Percentiles rank a stretch among this genome's conserved stretches.
phyloP scores from a whole-genome alignment of 2,888 invertebrate genomes.

The Coenonympha glycerion region DNA sequence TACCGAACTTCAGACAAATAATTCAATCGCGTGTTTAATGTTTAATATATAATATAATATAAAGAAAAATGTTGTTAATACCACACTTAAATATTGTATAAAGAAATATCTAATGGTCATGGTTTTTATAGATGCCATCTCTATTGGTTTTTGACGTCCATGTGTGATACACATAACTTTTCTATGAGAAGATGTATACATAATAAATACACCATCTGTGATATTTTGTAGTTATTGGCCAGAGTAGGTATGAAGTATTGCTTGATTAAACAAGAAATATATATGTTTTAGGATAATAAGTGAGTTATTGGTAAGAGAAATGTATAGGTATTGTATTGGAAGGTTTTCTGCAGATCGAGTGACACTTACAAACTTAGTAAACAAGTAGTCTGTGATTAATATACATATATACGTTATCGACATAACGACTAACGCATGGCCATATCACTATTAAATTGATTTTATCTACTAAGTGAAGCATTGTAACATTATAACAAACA shows the following conservation, averaged over 20 bases:
- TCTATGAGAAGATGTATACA: conserved; percentile 76
- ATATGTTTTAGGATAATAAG: conserved; percentile 70
- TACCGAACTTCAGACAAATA: conserved; percentile 63
- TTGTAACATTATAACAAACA: conserved; percentile 33
- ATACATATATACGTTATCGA: conserved; percentile 65
- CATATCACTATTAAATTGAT: conserved; percentile 71
- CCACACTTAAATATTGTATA: conserved; percentile 47
- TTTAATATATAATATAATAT: too few relatives aligned
- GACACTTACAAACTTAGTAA: conserved; percentile 56
- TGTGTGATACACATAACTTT: conserved; percentile 74
- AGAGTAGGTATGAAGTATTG: conserved; percentile 71
- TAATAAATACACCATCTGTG: conserved; percentile 76
- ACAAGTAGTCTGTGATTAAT: conserved; percentile 69
- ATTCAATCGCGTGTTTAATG: conserved; percentile 51
- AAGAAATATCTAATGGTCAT: conserved; percentile 56
- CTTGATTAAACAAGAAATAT: conserved; percentile 69
- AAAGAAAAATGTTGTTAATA: conserved; percentile 59
- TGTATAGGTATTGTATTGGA: conserved; percentile 64
- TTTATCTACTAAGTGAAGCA: conserved; percentile 57
- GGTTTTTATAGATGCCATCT: conserved; percentile 67
- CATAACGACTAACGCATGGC: conserved; percentile 65
- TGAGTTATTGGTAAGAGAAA: conserved; percentile 67
- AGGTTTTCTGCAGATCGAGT: conserved; percentile 50
- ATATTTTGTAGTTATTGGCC: conserved; percentile 76
- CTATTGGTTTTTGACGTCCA: conserved; percentile 72